Evolutionary conservation across 2,113 vertebrate species (phyloP).

Genomic region (Numida meleagris): DNA sequence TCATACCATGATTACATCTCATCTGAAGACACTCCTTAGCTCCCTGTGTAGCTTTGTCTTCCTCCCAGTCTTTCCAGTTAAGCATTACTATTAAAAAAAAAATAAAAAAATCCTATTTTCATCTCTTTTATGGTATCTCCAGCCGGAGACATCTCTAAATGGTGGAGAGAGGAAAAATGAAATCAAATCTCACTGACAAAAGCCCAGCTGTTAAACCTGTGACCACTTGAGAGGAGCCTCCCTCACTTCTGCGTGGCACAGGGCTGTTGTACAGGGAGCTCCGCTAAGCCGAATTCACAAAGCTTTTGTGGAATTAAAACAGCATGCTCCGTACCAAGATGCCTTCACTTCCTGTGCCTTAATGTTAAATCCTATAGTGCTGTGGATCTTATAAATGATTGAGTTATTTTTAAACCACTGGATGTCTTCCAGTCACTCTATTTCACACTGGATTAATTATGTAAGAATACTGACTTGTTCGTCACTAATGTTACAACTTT

Average conservation of each 20-base stretch:
- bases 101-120: background rate
- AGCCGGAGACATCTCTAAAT: background rate
- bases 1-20: slow-evolving; percentile 23
- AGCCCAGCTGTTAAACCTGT: background rate
- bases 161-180: background rate
- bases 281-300: slow-evolving; percentile 26
- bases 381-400: slow-evolving; percentile 78
- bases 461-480: slow-evolving; percentile 86
- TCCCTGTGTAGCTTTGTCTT: background rate
- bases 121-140: background rate
- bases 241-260: background rate
- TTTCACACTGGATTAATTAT: slow-evolving; percentile 88
- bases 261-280: background rate
- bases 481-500: slow-evolving; percentile 84
- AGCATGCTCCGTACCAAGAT: slow-evolving; percentile 64
- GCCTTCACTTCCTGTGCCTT: slow-evolving; percentile 76
- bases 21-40: slow-evolving; percentile 38
- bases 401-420: slow-evolving; percentile 86
- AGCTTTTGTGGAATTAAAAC: slow-evolving; percentile 68
- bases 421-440: slow-evolving; percentile 79
- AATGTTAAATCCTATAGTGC: slow-evolving; percentile 79
- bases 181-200: background rate
- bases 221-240: background rate
- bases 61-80: slow-evolving; percentile 17
- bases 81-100: background rate